Base-by-base conservation (phyloP, 2,113 vertebrate species). In the Podarcis muralis region DNA sequence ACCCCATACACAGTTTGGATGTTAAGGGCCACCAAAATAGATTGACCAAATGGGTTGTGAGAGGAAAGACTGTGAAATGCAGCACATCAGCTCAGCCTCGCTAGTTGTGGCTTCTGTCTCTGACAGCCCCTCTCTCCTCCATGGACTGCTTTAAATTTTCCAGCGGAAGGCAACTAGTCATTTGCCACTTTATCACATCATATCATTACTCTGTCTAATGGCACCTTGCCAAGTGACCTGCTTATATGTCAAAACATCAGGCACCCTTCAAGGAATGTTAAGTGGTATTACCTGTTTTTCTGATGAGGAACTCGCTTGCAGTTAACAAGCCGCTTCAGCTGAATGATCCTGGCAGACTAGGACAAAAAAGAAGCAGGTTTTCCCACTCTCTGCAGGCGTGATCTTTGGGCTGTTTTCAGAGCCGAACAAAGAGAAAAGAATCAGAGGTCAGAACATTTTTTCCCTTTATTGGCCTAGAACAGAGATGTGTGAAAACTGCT, bases 191-290 rank as follows among this genome's bases (percentile, higher is more conserved):
- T 72, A 88, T 87, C 27, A 27, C 69, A 77, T 13, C 5, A 6
- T 22, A 22, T 66, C 75, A 81, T 88, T 86, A 88, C 9, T 25
- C 1, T 43, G 12, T 35, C 72, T 74, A 35, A 85, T 0, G 40
- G 87, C 89, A 74, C 72, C 57, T 86, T 43, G 68, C 18, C 74
- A 88, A 37, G 12, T 83, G 81, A 86, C 12, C 37, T 77, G 37
- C 32, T 81, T 65, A 69, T 0, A n/a, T 69, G 72, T 76, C 84
- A 91, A 92, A 91, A 85, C 59, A 90, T 43, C 40, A 88, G 5
- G 8, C 37, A 81, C 62, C 30, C 86, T 90, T 88, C 68, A 89
- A 78, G 85, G 86, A 87, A 90, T 77, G 79, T 82, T 86, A 86
- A 75, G 77, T 4, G 5, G 6, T 22, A 18, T 9, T 59, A 83